Percentiles rank a stretch among this genome's conserved stretches.
Evolutionary conservation across 2,888 invertebrate genomes (phyloP).

Genomic region (Nephrotoma guestfalica): DNA sequence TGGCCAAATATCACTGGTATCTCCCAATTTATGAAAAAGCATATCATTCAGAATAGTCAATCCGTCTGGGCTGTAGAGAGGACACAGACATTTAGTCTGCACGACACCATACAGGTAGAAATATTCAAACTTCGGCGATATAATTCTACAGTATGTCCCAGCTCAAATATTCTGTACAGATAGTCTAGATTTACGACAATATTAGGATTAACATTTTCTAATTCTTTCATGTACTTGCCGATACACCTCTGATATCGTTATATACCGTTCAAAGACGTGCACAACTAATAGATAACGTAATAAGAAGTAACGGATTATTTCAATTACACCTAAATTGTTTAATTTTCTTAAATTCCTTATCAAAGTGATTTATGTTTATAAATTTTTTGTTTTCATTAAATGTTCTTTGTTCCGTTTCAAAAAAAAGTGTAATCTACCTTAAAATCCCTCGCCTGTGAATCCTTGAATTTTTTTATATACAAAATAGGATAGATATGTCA

Average conservation of each 20-base stretch:
- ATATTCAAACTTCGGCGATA: no score
- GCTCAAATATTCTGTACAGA: no score
- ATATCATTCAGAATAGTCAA: no score
- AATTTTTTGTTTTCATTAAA: neutral
- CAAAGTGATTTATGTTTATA: neutral
- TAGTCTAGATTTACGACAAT: no score
- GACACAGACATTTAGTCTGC: no score
- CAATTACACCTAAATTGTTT: neutral
- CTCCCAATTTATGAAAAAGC: no score
- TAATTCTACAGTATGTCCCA: no score
- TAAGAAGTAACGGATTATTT: neutral
- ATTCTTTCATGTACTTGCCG: neutral
- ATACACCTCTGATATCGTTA: neutral
- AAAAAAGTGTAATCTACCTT: neutral
- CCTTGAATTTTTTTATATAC: neutral
- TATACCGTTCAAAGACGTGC: neutral
- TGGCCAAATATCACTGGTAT: no score
- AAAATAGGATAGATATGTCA: neutral
- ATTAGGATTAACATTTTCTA: no score
- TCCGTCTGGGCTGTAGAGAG: no score
- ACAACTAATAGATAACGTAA: neutral
- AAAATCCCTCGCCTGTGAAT: neutral
- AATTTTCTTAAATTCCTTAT: neutral
- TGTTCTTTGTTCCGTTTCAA: neutral
- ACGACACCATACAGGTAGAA: no score